A percentile compares a stretch with the other conserved stretches of the same genome.
Evolutionary conservation across 2,797 vertebrate genomes (phyloP).

Genomic region (Chromis chromis): DNA sequence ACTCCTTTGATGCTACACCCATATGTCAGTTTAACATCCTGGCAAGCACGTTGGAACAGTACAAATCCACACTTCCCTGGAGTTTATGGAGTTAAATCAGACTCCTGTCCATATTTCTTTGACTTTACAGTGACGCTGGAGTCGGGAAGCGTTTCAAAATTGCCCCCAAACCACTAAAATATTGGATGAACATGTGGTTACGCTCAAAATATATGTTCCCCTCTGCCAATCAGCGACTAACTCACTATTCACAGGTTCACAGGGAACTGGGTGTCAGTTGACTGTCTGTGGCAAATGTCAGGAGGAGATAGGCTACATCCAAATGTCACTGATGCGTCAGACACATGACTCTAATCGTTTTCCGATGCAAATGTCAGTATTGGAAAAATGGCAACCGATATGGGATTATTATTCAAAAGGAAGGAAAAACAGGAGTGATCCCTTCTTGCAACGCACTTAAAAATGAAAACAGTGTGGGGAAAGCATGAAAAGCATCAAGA

Average conservation of each 20-base stretch:
- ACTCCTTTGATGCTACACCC: conserved; percentile 37
- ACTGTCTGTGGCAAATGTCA: conserved; percentile 65
- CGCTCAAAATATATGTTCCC: conserved; percentile 15
- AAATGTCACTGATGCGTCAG: conserved; percentile 67
- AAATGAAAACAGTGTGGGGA: neutral
- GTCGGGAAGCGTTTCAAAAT: conserved; percentile 12
- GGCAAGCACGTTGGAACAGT: conserved; percentile 30
- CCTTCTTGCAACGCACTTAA: neutral
- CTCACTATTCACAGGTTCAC: conserved; percentile 51
- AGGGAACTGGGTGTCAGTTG: conserved; percentile 38
- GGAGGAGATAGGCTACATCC: conserved; percentile 52
- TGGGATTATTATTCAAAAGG: conserved; percentile 23
- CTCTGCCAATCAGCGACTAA: conserved; percentile 47
- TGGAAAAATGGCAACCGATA: conserved; percentile 34
- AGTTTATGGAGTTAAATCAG: conserved; percentile 61
- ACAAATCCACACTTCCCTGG: conserved; percentile 37
- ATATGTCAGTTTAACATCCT: conserved; percentile 58
- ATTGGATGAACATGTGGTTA: conserved; percentile 1
- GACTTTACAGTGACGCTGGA: conserved; percentile 25
- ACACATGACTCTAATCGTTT: conserved; percentile 31
- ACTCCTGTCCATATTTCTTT: conserved; percentile 38
- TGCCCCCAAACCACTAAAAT: neutral
- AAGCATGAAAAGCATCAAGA: conserved; percentile 17
- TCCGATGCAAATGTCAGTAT: conserved; percentile 56
- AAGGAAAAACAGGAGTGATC: conserved; percentile 20